Conservation (phyloP, 2,888 invertebrate species). For the Aporophyla lueneburgensis region DNA sequence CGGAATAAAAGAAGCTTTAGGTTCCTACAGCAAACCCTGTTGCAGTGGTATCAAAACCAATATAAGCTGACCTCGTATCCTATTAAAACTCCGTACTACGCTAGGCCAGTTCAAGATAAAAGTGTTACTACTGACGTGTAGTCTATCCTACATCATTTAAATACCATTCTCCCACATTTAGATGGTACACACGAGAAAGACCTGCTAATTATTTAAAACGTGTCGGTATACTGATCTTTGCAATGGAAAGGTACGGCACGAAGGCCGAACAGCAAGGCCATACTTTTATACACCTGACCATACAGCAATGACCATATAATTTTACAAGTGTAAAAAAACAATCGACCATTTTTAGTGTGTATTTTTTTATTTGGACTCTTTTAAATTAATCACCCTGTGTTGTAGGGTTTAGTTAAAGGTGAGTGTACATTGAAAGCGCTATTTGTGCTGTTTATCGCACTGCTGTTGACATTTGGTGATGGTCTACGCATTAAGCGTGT, state of each 20-base stretch:
- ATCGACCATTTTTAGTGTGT: conserved; percentile 1
- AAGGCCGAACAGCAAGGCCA: conserved; percentile 60
- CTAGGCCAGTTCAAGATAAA: not conserved
- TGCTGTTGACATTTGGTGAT: not conserved
- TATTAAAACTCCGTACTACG: no score
- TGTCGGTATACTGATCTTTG: conserved; percentile 62
- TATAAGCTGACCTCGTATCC: not conserved
- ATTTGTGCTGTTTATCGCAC: not conserved
- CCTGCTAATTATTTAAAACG: conserved; percentile 53
- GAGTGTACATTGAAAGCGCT: not conserved
- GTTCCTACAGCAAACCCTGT: not conserved
- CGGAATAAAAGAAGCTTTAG: not conserved
- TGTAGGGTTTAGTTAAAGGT: conserved; percentile 20
- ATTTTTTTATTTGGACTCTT: conserved; percentile 8
- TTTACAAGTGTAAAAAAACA: conserved; percentile 24
- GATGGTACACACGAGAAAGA: conserved; percentile 55
- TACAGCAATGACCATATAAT: conserved; percentile 31
- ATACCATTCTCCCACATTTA: conserved; percentile 7
- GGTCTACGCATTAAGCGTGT: not conserved
- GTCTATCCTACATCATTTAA: conserved; percentile 1
- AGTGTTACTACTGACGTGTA: not conserved
- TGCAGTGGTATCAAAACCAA: not conserved
- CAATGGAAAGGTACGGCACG: conserved; percentile 58
- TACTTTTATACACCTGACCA: conserved; percentile 46
- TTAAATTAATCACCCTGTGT: conserved; percentile 9